Evolutionary conservation across 2,797 vertebrate genomes (phyloP).

Genomic region (Sardinella longiceps): DNA sequence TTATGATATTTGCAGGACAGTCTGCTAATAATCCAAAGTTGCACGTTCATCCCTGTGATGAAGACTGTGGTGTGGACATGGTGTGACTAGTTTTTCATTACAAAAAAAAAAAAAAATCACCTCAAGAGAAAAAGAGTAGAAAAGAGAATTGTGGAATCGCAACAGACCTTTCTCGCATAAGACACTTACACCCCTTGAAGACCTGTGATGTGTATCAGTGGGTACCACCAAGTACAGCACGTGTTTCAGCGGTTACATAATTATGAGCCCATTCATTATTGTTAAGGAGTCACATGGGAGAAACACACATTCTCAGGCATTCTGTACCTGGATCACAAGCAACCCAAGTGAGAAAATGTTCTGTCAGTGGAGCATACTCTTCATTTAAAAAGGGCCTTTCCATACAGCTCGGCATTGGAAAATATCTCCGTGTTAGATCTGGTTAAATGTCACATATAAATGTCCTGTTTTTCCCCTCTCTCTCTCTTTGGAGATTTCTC

Average conservation of each 20-base stretch:
- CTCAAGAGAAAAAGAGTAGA: no score
- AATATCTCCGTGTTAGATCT: background rate
- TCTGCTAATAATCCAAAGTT: background rate
- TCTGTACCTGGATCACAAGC: background rate
- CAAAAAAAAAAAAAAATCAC: no score
- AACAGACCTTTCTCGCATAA: no score
- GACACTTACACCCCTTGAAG: no score
- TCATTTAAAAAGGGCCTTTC: no score
- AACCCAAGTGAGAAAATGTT: background rate
- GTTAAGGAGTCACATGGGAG: no score
- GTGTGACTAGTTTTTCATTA: background rate
- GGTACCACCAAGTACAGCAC: no score
- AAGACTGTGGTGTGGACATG: background rate
- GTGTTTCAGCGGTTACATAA: background rate
- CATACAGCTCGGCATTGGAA: background rate
- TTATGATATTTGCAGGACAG: background rate
- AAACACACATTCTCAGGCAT: background rate
- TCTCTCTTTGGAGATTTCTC: background rate
- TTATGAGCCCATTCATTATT: background rate
- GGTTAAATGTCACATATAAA: background rate
- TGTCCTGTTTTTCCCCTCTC: background rate
- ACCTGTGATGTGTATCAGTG: no score
- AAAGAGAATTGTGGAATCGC: no score
- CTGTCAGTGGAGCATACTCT: background rate
- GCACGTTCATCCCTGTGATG: background rate